These are phyloP conservation scores for Melopsittacus undulatus DNA, from an alignment of 2,797 vertebrate genomes.

Conservation along the genomic window DNA sequence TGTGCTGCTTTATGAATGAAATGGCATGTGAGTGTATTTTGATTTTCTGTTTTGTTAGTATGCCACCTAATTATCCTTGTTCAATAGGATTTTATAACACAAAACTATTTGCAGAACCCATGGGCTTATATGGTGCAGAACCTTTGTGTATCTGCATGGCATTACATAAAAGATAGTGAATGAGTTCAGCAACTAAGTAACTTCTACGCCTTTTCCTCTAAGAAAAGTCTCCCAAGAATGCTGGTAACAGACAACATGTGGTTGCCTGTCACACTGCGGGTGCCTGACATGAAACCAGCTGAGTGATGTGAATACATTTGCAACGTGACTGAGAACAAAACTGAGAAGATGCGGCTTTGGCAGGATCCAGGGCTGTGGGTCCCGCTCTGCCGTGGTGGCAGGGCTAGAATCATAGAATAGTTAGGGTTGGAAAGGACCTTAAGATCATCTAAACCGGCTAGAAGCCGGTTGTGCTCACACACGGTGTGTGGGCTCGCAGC, in stretches of 20 bases:
- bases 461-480: not conserved
- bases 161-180: not conserved
- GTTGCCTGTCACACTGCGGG: not conserved
- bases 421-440: no score
- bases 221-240: not conserved
- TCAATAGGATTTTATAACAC: not conserved
- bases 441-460: no score
- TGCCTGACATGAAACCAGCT: not conserved
- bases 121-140: not conserved
- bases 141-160: not conserved
- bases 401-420: no score
- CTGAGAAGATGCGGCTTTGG: not conserved
- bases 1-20: not conserved
- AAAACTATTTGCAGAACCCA: not conserved
- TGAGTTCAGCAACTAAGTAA: not conserved
- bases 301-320: not conserved
- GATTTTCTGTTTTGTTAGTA: not conserved
- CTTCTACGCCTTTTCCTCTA: not conserved
- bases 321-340: not conserved
- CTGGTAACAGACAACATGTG: not conserved
- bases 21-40: not conserved
- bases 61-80: not conserved
- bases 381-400: accelerated
- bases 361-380: not conserved
- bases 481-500: not conserved